These are phyloP conservation scores for Pomatorhinus ruficollis DNA, from an alignment of 2,113 vertebrate genomes.

Conservation along the genomic window DNA sequence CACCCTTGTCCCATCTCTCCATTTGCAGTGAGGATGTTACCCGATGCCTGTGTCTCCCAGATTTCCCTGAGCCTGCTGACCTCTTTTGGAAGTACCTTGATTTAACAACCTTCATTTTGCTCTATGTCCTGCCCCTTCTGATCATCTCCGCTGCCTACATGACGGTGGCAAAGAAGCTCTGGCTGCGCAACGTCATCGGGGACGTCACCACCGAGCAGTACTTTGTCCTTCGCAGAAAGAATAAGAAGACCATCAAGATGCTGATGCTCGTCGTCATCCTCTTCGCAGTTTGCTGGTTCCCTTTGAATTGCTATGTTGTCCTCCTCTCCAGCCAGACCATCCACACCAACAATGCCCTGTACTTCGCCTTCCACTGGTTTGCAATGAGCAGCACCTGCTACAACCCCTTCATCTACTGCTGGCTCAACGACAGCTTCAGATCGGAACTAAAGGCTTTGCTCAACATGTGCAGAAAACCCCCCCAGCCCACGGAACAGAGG, in stretches of 20 bases:
- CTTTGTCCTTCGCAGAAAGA: slow-evolving; percentile 82
- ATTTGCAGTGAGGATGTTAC: slow-evolving; percentile 79
- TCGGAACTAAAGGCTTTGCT: slow-evolving; percentile 85
- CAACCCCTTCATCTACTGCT: slow-evolving; percentile 97
- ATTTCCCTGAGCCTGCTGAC: slow-evolving; percentile 92
- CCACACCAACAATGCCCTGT: slow-evolving; percentile 85
- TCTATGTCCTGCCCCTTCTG: slow-evolving; percentile 90
- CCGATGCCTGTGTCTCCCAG: slow-evolving; percentile 87
- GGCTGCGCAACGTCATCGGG: slow-evolving; percentile 87
- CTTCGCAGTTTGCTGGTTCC: slow-evolving; percentile 93
- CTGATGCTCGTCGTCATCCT: slow-evolving; percentile 89
- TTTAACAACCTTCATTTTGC: slow-evolving; percentile 86
- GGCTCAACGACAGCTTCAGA: slow-evolving; percentile 90
- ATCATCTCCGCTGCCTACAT: slow-evolving; percentile 87
- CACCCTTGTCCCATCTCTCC: background rate
- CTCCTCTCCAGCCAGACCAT: slow-evolving; percentile 91
- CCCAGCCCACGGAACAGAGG: background rate
- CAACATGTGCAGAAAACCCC: slow-evolving; percentile 76
- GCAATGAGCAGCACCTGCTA: slow-evolving; percentile 96
- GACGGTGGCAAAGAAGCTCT: slow-evolving; percentile 87
- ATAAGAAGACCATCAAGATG: slow-evolving; percentile 91
- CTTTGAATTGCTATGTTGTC: slow-evolving; percentile 92
- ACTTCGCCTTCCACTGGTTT: slow-evolving; percentile 94
- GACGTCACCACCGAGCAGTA: slow-evolving; percentile 89
- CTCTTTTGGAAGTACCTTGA: slow-evolving; percentile 94